Evolutionary conservation across 2,888 invertebrate species (phyloP), one percentile per base, ranked within the genome.

Genomic region (Melinopterus prodromus): DNA sequence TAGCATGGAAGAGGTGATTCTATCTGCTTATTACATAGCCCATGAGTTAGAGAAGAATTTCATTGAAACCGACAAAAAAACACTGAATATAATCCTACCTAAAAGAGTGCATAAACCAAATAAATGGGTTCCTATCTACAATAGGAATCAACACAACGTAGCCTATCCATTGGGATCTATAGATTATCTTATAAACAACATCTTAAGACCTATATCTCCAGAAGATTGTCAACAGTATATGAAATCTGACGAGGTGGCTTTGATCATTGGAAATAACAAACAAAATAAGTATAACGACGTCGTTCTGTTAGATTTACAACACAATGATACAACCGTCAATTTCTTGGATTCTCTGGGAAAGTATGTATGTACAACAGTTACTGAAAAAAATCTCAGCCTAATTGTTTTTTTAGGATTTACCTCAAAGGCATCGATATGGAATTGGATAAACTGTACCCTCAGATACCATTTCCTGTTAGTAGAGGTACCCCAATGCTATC

Each of bases 401-500:
- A 26, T 26, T 26, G 26, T 3, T 26, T 26, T n/a, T 26, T 26
- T 26, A 26, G 26, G 3, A 26, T 26, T 26, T 26, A 26, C 26
- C 26, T 26, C 26, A 26, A 92, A 37, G 98, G 99, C 1, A 86
- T 95, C 78, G 93, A 95, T 85, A 93, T 96, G 0, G 92, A 94
- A 81, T 88, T 97, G 6, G 91, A 94, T 0, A 93, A 93, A 79
- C 90, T 99, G 70, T 98, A 97, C 89, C 95, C 97, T 0, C 88
- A 91, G 26, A 90, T 97, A 0, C 86, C 92, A 71, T 97, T 93
- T 88, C 98, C 98, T 0, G 98, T 98, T 0, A 95, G 97, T 0
- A 92, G 94, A 15, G 94, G 94, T 0, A 98, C 98, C 0, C 95
- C 96, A 0, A 96, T 95, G 94, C 90, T 98, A 69, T 92, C 96